phyloP scores from a whole-genome alignment of 1,140 invertebrate species.

The Tetragnatha versicolor region DNA sequence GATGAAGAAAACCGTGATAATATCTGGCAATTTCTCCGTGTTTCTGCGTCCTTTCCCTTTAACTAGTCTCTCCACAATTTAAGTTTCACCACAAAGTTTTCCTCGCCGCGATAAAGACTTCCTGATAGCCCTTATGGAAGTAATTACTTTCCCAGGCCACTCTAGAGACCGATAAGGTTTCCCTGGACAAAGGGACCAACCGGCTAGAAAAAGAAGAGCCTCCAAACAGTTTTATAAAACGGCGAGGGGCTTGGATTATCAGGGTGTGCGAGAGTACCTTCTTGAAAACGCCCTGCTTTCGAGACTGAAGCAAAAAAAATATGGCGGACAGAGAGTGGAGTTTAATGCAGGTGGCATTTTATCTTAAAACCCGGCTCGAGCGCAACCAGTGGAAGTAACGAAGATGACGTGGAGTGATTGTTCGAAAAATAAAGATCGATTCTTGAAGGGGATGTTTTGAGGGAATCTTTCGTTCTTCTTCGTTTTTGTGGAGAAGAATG shows the following conservation, averaged over 20 bases:
- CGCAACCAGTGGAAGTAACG: conserved; percentile 4
- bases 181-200: neutral
- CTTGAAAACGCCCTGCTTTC: neutral
- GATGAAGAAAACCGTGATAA: too few relatives aligned
- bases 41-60: neutral
- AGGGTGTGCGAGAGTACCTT: too few relatives aligned
- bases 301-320: neutral
- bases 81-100: conserved; percentile 30
- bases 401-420: conserved; percentile 13
- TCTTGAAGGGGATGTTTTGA: neutral
- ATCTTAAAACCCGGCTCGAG: neutral
- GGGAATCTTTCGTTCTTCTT: too few relatives aligned
- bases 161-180: conserved; percentile 6
- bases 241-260: too few relatives aligned
- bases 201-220: too few relatives aligned
- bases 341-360: neutral
- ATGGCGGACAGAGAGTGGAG: neutral
- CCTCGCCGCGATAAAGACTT: neutral
- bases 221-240: too few relatives aligned
- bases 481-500: too few relatives aligned
- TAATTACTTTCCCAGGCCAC: conserved; percentile 25
- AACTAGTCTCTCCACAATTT: conserved; percentile 13
- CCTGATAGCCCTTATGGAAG: conserved; percentile 21
- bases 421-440: neutral
- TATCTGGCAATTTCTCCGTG: too few relatives aligned